phyloP scores from a whole-genome alignment of 2,888 invertebrate genomes.

The Acleris holmiana region DNA sequence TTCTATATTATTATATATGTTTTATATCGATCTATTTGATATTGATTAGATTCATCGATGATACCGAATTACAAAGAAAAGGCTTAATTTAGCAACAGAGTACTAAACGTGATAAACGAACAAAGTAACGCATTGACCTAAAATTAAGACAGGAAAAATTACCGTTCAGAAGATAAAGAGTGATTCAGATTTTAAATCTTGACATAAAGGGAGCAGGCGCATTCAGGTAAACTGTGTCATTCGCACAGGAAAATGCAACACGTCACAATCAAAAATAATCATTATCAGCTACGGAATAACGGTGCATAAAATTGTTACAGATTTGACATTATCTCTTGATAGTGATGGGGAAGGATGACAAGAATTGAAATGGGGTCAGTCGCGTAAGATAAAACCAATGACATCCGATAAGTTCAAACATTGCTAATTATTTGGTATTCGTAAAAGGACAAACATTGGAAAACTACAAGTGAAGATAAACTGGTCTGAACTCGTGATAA shows the following conservation, averaged over 20 bases:
- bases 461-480: conserved; percentile 35
- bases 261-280: conserved; percentile 43
- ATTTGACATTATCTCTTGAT: conserved; percentile 54
- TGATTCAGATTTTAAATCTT: conserved; percentile 48
- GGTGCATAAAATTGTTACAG: conserved; percentile 40
- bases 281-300: conserved; percentile 45
- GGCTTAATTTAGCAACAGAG: too few relatives aligned
- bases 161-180: conserved; percentile 23
- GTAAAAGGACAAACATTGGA: conserved; percentile 16
- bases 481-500: conserved; percentile 35
- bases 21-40: too few relatives aligned
- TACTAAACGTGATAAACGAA: background rate
- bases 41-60: too few relatives aligned
- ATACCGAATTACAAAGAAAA: too few relatives aligned
- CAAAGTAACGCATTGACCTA: conserved; percentile 25
- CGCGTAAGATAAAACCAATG: conserved; percentile 47
- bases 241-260: conserved; percentile 35
- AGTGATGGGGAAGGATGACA: conserved; percentile 55
- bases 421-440: conserved; percentile 16
- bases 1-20: too few relatives aligned
- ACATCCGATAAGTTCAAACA: conserved; percentile 24
- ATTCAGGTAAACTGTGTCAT: conserved; percentile 58
- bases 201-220: conserved; percentile 55
- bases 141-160: conserved; percentile 29
- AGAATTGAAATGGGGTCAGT: conserved; percentile 71